A percentile compares a stretch with the other conserved stretches of the same genome.
These are phyloP conservation scores for Pionites leucogaster DNA, from an alignment of 2,113 vertebrate species.

Conservation along the genomic window DNA sequence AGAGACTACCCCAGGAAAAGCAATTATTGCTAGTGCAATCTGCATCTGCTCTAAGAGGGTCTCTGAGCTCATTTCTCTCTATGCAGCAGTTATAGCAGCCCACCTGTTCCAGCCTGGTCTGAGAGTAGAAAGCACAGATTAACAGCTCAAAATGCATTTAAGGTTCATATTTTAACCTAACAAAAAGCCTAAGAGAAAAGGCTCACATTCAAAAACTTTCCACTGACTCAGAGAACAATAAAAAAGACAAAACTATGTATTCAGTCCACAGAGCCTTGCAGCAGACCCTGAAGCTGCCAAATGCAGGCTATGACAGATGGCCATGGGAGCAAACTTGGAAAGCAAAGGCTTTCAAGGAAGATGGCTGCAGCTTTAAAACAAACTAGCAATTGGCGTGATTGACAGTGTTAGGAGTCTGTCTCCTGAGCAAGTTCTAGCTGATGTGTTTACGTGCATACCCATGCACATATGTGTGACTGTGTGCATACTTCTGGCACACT, in stretches of 20 bases:
- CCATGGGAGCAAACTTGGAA: constrained; percentile 49
- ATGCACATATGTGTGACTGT: background rate
- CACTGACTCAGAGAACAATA: background rate
- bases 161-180: background rate
- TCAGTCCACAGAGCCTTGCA: background rate
- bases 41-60: background rate
- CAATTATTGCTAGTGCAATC: background rate
- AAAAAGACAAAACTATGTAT: background rate
- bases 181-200: constrained; percentile 28
- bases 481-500: background rate
- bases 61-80: constrained; percentile 10
- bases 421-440: background rate
- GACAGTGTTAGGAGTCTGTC: background rate
- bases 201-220: background rate
- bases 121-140: background rate
- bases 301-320: constrained; percentile 39
- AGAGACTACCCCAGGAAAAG: background rate
- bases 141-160: background rate
- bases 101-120: background rate
- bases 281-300: constrained; percentile 52
- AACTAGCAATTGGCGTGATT: background rate
- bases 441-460: background rate
- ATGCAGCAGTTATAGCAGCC: background rate
- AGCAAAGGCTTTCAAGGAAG: constrained; percentile 57
- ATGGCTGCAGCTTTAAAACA: constrained; percentile 24